phyloP scores from a whole-genome alignment of 2,113 vertebrate species.

The Passer domesticus region DNA sequence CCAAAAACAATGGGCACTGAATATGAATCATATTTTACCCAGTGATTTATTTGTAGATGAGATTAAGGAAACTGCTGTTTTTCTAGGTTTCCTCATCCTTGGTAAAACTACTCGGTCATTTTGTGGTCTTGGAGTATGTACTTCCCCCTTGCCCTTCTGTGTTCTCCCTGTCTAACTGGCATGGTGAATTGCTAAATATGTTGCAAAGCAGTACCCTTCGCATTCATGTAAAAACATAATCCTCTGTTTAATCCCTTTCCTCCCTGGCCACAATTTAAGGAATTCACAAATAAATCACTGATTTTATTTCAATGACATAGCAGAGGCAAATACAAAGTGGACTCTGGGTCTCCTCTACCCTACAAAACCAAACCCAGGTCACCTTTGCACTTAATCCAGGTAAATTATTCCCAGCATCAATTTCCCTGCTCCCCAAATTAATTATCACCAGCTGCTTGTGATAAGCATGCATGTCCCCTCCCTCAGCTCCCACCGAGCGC shows the following conservation, averaged over 20 bases:
- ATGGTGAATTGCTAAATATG: not conserved
- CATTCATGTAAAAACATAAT: not conserved
- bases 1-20: conserved; percentile 18
- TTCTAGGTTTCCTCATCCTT: not conserved
- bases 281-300: conserved; percentile 54
- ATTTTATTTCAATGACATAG: not conserved
- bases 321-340: not conserved
- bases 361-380: not conserved
- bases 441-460: not conserved
- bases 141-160: not conserved
- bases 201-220: not conserved
- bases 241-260: not conserved
- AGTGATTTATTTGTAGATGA: conserved; percentile 11
- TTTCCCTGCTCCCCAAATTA: not conserved
- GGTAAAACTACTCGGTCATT: not conserved
- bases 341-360: not conserved
- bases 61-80: not conserved
- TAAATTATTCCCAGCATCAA: not conserved
- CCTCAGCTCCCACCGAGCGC: accelerated
- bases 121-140: not conserved
- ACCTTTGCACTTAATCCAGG: not conserved
- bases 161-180: not conserved
- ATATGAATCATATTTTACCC: not conserved
- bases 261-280: not conserved
- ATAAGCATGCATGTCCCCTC: not conserved